phyloP scores from a whole-genome alignment of 1,140 invertebrate species.

The Ptiloglossa arizonensis region DNA sequence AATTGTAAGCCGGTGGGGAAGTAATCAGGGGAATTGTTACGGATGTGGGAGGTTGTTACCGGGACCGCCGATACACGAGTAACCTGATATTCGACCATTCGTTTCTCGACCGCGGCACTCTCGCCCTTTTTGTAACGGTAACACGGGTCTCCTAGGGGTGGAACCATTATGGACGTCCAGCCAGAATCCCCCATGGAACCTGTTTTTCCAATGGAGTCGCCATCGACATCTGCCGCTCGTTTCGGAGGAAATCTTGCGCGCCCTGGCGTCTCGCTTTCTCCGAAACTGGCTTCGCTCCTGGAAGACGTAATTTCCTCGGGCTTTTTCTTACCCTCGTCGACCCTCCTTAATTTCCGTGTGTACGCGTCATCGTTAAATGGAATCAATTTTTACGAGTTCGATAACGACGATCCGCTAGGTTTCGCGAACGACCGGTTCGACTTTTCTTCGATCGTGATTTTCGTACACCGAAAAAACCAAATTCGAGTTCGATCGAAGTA shows the following conservation, averaged over 20 bases:
- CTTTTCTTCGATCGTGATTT: no score
- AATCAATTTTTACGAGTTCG: no score
- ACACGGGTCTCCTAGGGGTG: constrained; percentile 47
- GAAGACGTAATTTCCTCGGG: background rate
- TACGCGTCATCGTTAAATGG: background rate
- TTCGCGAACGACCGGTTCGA: no score
- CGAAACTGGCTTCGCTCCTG: background rate
- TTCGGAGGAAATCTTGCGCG: constrained; percentile 8
- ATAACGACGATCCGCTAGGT: no score
- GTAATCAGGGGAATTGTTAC: constrained; percentile 79
- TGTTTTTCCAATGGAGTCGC: constrained; percentile 55
- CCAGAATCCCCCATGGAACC: constrained; percentile 52
- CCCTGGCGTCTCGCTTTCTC: constrained; percentile 1
- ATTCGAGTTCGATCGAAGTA: no score
- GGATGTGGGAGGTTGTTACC: constrained; percentile 75
- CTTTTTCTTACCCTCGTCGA: no score
- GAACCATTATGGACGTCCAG: constrained; percentile 41
- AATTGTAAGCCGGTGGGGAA: constrained; percentile 72
- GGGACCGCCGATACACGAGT: constrained; percentile 66
- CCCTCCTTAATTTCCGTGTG: background rate
- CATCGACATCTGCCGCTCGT: constrained; percentile 56
- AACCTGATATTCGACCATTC: constrained; percentile 74
- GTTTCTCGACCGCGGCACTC: constrained; percentile 32
- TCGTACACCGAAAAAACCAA: no score
- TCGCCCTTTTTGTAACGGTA: constrained; percentile 43